phyloP scores from a whole-genome alignment of 2,113 vertebrate species.

The Orientallactaga bullata region DNA sequence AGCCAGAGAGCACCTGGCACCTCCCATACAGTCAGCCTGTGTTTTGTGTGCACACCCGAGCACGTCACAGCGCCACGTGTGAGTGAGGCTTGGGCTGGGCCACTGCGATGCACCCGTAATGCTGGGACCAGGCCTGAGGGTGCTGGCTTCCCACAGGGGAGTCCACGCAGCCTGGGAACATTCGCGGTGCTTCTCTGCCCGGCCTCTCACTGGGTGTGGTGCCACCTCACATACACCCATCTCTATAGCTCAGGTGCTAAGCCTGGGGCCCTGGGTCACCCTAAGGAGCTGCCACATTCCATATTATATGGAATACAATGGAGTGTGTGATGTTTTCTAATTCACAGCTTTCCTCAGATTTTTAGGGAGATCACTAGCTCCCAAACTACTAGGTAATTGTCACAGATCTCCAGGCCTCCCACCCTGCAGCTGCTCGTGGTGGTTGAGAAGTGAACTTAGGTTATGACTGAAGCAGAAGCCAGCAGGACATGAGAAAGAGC shows the following conservation, averaged over 20 bases:
- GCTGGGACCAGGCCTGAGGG: background rate
- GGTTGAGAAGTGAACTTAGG: background rate
- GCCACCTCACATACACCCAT: background rate
- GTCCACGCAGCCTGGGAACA: background rate
- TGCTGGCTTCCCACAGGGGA: background rate
- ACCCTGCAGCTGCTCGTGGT: background rate
- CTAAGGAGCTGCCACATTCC: background rate
- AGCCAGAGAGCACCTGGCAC: background rate
- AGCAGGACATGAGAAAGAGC: background rate
- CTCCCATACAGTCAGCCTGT: background rate
- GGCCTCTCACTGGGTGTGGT: no score
- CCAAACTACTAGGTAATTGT: background rate
- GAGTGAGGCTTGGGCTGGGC: background rate
- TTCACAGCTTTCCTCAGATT: background rate
- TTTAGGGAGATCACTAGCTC: background rate
- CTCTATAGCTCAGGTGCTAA: background rate
- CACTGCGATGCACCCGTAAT: background rate
- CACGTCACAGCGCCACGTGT: background rate
- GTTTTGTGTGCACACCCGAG: no score
- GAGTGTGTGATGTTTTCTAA: background rate
- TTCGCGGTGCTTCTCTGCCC: rapidly evolving
- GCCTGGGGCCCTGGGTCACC: background rate
- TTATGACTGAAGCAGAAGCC: background rate
- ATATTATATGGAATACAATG: background rate
- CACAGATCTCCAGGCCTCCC: background rate